Evolutionary conservation across 1,140 invertebrate genomes (phyloP), one percentile per base, ranked within the genome.

Genomic region (Metopolophium dirhodum): DNA sequence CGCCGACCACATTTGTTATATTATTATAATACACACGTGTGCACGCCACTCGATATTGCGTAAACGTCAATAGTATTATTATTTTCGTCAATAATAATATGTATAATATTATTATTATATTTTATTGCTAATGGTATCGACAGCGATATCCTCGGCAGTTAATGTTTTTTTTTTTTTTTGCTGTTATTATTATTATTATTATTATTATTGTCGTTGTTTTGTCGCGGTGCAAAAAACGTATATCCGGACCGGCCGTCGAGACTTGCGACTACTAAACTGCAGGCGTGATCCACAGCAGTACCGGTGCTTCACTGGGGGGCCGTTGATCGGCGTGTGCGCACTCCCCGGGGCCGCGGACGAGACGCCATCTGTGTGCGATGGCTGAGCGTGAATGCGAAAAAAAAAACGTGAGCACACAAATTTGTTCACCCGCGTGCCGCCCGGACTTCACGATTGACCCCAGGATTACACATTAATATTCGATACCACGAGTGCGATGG

Each of bases 251-350:
- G 82, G 47, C 91, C 91, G 77, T 93, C 41, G 49, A 57, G 91
- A 93, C 91, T 93, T 93, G 82, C 51, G 91, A 93, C 90, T 91
- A 83, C 61, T 91, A n/a, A 77, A 91, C 91, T 92, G 91, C 91
- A 85, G 49, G 91, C 91, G 82, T 93, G 91, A 93, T 93, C 35
- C 68, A 35, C 91, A 6, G 45, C 82, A 37, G 37, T 54, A 45
- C 91, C 47, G 82, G 41, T 49, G 57, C 37, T 68, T 90, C 57
- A 61, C 35, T 26, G 49, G 91, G 91, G 91, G 91, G 91, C 7
- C 37, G n/a, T 8, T 41, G 35, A 37, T 51, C 91, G 77, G 91
- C 82, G 77, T 86, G 82, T 93, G 91, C 91, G 91, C 91, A 93
- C 51, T 93, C 82, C 91, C 91, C 49, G 77, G 49, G 82, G 49